Evolutionary conservation across 2,888 invertebrate species (phyloP), one percentile per base, ranked within the genome.

Genomic region (Dinocampus coccinellae): DNA sequence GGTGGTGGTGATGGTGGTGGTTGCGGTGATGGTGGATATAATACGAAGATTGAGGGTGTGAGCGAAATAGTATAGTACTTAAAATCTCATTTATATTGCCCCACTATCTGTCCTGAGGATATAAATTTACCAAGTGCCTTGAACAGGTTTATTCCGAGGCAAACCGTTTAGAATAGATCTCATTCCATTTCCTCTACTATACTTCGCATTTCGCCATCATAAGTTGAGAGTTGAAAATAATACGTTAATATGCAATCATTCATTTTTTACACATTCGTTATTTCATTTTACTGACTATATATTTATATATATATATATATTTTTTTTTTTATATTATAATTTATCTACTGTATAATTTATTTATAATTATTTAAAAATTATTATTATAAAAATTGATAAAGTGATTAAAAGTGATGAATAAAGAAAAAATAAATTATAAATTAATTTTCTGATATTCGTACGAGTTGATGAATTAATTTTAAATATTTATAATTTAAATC

Each of bases 51-150:
- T 70, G 58, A 57, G 68, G 70, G 73, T 71, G 69, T 70, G 66
- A 70, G 69, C 66, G 68, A 68, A 74, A 73, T 77, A 75, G 77
- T 80, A 78, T 81, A 77, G 81, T 83, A 84, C 82, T 84, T 84
- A 84, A 82, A 83, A 83, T 82, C 84, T 85, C 85, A 83, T 84
- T 83, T 84, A 84, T 83, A 83, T 82, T 81, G 80, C 79, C 80
- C 76, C 75, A 75, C 81, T 84, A 84, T 84, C 82, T 80, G 78
- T 77, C 65, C 62, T 55, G 76, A 73, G 77, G 79, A 80, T 82
- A 85, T 85, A 85, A 85, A 85, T 85, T 84, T 75, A 74, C 70
- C 78, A 74, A 70, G 71, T 73, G 66, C 73, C 74, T 74, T 63
- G 72, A 75, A 76, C 76, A 76, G 74, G 73, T 75, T 76, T 57